Conservation (phyloP, 2,113 vertebrate species). For the Gnathonemus longibarbis region DNA sequence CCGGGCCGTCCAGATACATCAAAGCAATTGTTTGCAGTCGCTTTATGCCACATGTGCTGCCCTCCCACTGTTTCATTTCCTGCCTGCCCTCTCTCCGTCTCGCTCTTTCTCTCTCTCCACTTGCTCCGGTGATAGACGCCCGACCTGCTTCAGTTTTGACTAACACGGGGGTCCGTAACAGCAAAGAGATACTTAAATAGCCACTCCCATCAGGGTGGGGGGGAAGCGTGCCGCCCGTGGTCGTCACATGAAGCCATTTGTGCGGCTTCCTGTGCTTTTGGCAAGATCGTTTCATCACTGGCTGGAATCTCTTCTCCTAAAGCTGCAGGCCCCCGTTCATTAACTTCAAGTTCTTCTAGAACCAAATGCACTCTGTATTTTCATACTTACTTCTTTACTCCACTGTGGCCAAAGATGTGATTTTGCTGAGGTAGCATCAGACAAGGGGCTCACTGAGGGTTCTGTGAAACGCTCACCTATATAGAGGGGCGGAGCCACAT, state of each 20-base stretch:
- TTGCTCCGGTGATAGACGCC: background rate
- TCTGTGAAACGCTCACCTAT: background rate
- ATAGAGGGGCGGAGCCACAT: background rate
- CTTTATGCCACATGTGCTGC: background rate
- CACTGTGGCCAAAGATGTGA: background rate
- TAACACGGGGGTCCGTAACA: background rate
- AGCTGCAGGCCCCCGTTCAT: background rate
- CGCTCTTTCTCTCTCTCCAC: background rate
- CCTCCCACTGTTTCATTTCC: background rate
- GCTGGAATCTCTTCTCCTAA: background rate
- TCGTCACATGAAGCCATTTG: background rate
- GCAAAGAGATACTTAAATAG: background rate
- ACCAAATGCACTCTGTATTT: background rate
- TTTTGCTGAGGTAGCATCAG: background rate
- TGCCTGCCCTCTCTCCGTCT: background rate
- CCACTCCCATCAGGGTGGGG: background rate
- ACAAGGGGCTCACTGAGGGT: background rate
- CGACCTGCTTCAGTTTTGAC: background rate
- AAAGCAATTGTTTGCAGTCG: constrained; percentile 42
- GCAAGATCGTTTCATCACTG: background rate
- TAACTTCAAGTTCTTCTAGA: background rate
- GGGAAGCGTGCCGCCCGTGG: background rate
- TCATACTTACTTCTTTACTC: background rate
- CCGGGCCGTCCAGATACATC: constrained; percentile 45
- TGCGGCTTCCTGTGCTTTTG: background rate